These are phyloP conservation scores for Urocynchramus pylzowi DNA, from an alignment of 2,113 vertebrate genomes.

Conservation along the genomic window DNA sequence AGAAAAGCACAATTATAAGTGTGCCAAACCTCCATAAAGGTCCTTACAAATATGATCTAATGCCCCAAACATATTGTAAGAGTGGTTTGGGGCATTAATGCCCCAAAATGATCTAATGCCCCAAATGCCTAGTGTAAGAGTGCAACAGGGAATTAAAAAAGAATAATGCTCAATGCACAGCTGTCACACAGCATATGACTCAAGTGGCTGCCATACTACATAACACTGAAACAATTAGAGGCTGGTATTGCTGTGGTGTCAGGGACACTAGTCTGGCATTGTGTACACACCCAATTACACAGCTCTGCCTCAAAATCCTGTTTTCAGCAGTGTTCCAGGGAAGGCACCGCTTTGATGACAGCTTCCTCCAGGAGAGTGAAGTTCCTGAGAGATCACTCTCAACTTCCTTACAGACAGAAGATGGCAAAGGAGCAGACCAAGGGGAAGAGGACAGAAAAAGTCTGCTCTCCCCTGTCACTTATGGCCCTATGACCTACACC, in stretches of 20 bases:
- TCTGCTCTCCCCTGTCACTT: neutral
- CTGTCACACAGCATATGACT: neutral
- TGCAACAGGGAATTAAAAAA: neutral
- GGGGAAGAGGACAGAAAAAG: neutral
- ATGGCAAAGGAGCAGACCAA: fast-evolving
- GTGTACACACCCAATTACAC: neutral
- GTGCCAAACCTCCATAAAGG: neutral
- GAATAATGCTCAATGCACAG: neutral
- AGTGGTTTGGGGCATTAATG: too few species aligned
- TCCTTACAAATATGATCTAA: neutral
- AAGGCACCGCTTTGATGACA: neutral
- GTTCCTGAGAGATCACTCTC: neutral
- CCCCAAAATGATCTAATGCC: neutral
- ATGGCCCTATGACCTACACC: neutral
- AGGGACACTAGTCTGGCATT: neutral
- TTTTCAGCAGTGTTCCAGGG: neutral
- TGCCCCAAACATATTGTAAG: neutral
- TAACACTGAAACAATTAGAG: neutral
- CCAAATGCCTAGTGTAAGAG: neutral
- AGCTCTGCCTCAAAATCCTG: neutral
- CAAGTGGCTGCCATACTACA: neutral
- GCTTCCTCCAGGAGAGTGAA: neutral
- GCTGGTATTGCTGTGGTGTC: neutral
- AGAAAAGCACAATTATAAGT: neutral
- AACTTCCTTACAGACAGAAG: neutral